Conservation (phyloP, 2,797 vertebrate species). For the Poecilia wingei region DNA sequence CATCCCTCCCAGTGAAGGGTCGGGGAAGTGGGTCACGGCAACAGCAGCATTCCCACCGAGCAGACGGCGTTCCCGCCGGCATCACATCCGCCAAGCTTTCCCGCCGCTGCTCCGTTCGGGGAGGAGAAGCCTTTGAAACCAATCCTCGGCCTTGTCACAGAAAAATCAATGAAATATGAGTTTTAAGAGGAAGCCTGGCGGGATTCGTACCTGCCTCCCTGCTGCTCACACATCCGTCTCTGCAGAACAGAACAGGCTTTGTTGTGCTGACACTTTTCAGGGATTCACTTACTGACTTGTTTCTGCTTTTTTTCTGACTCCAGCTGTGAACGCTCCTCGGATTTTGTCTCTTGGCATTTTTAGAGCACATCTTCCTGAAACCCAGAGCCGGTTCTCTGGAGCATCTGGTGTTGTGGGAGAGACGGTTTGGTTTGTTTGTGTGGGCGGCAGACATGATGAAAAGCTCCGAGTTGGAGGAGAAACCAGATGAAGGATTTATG, state of each 20-base stretch:
- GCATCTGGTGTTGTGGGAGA: conserved; percentile 1
- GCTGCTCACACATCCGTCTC: conserved; percentile 50
- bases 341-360: background rate
- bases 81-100: conserved; percentile 49
- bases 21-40: conserved; percentile 70
- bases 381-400: background rate
- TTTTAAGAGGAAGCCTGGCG: conserved; percentile 40
- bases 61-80: conserved; percentile 39
- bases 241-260: conserved; percentile 60
- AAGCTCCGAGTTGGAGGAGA: background rate
- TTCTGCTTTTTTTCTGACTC: background rate
- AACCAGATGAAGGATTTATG: background rate
- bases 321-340: background rate
- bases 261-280: conserved; percentile 19
- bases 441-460: background rate
- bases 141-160: conserved; percentile 53
- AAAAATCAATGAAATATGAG: conserved; percentile 61
- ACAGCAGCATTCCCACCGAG: conserved; percentile 45
- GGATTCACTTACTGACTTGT: background rate
- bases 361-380: background rate
- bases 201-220: conserved; percentile 52
- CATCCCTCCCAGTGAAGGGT: conserved; percentile 44
- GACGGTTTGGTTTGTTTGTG: conserved; percentile 22
- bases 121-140: conserved; percentile 62
- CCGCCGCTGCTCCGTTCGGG: conserved; percentile 44